These are phyloP conservation scores for Oryzias dopingdopingensis DNA, from an alignment of 2,797 vertebrate species.

Conservation along the genomic window DNA sequence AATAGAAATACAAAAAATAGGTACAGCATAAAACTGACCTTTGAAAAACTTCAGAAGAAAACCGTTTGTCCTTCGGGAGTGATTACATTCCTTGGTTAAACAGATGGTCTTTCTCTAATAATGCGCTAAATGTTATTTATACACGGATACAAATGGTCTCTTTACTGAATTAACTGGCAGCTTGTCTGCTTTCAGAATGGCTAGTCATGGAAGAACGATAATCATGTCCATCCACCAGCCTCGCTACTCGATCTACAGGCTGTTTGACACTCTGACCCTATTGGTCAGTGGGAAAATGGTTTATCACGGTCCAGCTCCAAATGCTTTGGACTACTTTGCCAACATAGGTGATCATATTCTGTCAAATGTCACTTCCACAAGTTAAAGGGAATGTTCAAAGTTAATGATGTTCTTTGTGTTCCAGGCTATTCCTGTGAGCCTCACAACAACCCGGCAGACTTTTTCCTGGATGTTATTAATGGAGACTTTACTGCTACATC, in stretches of 20 bases:
- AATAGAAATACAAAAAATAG: too few species aligned
- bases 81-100: too few species aligned
- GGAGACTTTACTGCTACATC: conserved; percentile 79
- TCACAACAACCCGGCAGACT: conserved; percentile 93
- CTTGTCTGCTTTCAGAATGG: conserved; percentile 80
- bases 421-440: conserved; percentile 86
- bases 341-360: conserved; percentile 74
- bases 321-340: conserved; percentile 83
- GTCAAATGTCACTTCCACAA: conserved; percentile 2
- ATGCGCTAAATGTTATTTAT: neutral
- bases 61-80: too few species aligned
- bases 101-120: too few species aligned
- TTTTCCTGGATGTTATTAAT: conserved; percentile 92
- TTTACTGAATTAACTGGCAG: neutral
- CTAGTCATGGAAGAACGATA: conserved; percentile 84
- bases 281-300: conserved; percentile 85
- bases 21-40: too few species aligned
- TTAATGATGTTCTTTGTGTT: conserved; percentile 8
- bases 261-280: conserved; percentile 88
- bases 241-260: conserved; percentile 90
- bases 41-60: too few species aligned
- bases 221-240: conserved; percentile 97
- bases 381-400: neutral
- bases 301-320: conserved; percentile 84
- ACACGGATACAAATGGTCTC: neutral